Conservation (phyloP, 2,797 vertebrate genomes). For the Thunnus albacares region DNA sequence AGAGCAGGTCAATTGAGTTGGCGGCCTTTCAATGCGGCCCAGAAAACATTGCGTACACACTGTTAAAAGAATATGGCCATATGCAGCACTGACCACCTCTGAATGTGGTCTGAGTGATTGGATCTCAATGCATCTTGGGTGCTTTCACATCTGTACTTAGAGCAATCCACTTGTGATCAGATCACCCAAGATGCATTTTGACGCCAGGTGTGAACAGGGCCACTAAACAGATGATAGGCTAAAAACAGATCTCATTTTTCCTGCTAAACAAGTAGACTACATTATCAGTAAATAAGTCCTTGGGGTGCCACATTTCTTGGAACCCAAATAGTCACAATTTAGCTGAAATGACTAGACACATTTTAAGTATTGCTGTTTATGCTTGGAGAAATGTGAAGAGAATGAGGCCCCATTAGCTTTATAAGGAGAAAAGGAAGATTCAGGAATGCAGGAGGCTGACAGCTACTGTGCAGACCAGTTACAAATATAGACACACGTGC, state of each 20-base stretch:
- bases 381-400: conserved; percentile 23
- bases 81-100: no score
- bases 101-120: no score
- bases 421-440: conserved; percentile 8
- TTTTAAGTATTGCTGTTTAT: conserved; percentile 61
- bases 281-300: conserved; percentile 56
- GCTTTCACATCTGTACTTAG: no score
- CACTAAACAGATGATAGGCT: conserved; percentile 44
- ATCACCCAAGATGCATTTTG: no score
- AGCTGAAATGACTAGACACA: conserved; percentile 56
- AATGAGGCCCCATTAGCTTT: conserved; percentile 35
- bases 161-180: no score
- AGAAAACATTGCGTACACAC: no score
- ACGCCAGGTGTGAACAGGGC: no score
- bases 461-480: background rate
- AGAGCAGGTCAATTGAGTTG: no score
- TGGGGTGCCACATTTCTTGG: conserved; percentile 43
- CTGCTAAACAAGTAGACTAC: conserved; percentile 46
- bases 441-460: background rate
- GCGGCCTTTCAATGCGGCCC: no score
- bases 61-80: no score
- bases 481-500: background rate
- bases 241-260: conserved; percentile 49
- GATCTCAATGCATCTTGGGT: no score
- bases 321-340: conserved; percentile 56